A percentile compares a stretch with the other conserved stretches of the same genome.
These are phyloP conservation scores for Oligia fasciuncula DNA, from an alignment of 2,888 invertebrate genomes.

Conservation along the genomic window DNA sequence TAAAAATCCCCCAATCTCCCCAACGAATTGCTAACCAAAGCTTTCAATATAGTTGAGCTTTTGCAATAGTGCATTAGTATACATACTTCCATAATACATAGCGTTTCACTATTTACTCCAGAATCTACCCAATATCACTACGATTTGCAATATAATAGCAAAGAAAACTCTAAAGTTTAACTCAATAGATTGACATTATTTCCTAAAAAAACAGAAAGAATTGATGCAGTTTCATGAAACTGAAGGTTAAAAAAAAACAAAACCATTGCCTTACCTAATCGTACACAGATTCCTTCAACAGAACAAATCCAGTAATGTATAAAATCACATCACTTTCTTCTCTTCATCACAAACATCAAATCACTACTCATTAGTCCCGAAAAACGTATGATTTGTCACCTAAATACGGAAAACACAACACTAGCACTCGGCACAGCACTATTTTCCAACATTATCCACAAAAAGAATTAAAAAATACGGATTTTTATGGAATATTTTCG, in stretches of 20 bases:
- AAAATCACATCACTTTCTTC: slow-evolving; percentile 68
- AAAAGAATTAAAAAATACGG: slow-evolving; percentile 14
- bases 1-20: background rate
- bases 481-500: slow-evolving; percentile 74
- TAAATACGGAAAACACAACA: slow-evolving; percentile 70
- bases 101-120: background rate
- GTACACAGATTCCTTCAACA: slow-evolving; percentile 26
- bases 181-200: slow-evolving; percentile 13
- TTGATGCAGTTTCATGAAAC: background rate
- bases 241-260: slow-evolving; percentile 24
- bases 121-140: background rate
- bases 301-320: slow-evolving; percentile 60
- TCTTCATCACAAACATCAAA: slow-evolving; percentile 73
- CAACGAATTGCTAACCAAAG: background rate
- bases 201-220: slow-evolving; percentile 19
- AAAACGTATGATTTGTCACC: slow-evolving; percentile 77
- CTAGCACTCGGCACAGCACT: slow-evolving; percentile 69
- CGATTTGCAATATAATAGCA: background rate
- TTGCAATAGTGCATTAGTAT: background rate
- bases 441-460: slow-evolving; percentile 80
- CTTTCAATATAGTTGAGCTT: background rate
- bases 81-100: background rate
- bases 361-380: slow-evolving; percentile 54
- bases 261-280: slow-evolving; percentile 62
- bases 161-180: background rate